Evolutionary conservation across 2,888 invertebrate species (phyloP).

Genomic region (Saturnia pavonia): DNA sequence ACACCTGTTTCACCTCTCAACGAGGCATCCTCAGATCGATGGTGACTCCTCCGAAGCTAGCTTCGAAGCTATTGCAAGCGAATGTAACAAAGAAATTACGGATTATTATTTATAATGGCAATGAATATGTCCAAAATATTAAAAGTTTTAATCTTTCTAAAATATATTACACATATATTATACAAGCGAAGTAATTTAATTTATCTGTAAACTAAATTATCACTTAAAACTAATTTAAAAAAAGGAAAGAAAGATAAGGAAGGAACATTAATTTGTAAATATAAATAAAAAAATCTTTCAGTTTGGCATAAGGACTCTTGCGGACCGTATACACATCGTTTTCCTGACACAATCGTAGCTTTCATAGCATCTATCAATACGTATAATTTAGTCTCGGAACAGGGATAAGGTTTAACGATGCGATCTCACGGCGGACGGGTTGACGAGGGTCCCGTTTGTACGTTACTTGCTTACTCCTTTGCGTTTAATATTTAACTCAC

Average conservation of each 20-base stretch:
- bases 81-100: too few relatives aligned
- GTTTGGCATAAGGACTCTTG: not conserved
- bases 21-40: too few relatives aligned
- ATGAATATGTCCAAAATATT: not conserved
- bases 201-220: not conserved
- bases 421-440: conserved; percentile 7
- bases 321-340: not conserved
- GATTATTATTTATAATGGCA: too few relatives aligned
- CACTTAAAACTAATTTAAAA: not conserved
- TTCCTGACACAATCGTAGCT: not conserved
- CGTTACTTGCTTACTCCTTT: conserved; percentile 6
- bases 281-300: not conserved
- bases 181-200: not conserved
- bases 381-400: conserved; percentile 2
- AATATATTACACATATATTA: not conserved
- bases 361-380: conserved; percentile 4
- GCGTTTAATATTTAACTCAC: conserved; percentile 19
- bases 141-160: too few relatives aligned
- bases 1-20: too few relatives aligned
- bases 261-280: not conserved
- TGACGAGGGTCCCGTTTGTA: conserved; percentile 14
- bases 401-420: conserved; percentile 11
- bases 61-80: too few relatives aligned
- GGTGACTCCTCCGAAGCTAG: too few relatives aligned
- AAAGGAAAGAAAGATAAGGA: not conserved